Evolutionary conservation across 2,113 vertebrate genomes (phyloP), one percentile per base, ranked within the genome.

Genomic region (Anser brachyrhynchus): DNA sequence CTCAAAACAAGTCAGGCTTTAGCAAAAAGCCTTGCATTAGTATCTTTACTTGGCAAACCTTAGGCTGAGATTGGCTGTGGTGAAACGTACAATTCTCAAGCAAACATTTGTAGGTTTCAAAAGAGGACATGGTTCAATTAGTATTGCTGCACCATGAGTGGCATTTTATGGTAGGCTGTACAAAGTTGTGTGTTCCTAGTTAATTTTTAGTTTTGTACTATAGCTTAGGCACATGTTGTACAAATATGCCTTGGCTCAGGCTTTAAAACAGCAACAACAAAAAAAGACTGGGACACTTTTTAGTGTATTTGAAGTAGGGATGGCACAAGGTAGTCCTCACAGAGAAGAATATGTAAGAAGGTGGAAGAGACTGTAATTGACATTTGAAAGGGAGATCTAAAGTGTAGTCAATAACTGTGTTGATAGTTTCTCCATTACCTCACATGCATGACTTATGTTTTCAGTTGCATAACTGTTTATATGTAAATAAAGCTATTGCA

Each of bases 51-150:
- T 54, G 29, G 23, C 19, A 66, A 87, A 66, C 87, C 39, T 49
- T 49, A 21, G 57, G 59, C 84, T 55, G 66, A 16, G 28, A 52
- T 61, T 93, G 86, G 66, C 59, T 57, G 55, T 61, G 84, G 33
- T 62, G 66, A 82, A 81, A 82, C 6, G 0, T 64, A 28, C 46
- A 5, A 2, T 35, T 89, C 78, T 59, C 33, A 71, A 43, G 84
- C 93, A 97, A 94, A 95, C 80, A 74, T 81, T 74, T 80, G 78
- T 37, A 18, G 67, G 67, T 95, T 96, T 89, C 88, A 52, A 67
- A 80, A 96, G 84, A 93, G 89, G 89, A 77, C 94, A 74, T 61
- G 89, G 88, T 94, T 91, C 87, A 91, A 85, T 62, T 26, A 5
- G 41, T 70, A 44, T 76, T 89, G 86, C 75, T 3, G 3, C 12